Evolutionary conservation across 1,140 invertebrate genomes (phyloP), one percentile per base, ranked within the genome.

Genomic region (Coenobita brevimanus): DNA sequence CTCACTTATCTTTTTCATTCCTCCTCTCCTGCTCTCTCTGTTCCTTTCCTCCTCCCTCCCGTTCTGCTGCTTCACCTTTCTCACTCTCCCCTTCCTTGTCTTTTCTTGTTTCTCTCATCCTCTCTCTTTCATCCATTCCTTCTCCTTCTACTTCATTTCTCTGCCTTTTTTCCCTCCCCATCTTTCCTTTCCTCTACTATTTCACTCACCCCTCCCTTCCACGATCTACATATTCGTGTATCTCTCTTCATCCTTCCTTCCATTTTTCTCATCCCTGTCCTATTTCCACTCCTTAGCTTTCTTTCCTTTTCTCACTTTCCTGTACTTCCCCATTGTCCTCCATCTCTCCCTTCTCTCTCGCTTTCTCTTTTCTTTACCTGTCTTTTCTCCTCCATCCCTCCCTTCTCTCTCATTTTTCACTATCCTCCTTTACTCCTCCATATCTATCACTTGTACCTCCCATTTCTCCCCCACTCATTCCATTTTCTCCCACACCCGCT

Each of bases 261-360:
- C 17, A 50, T 8, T 50, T 8, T 50, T 8, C 46, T 17, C 17
- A 50, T 6, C 46, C 46, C 46, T 50, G n/a, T n/a, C n/a, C n/a
- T n/a, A n/a, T n/a, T n/a, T n/a, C n/a, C n/a, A n/a, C n/a, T n/a
- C n/a, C n/a, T n/a, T n/a, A n/a, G n/a, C 38, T 75, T 36, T 75
- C 71, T 75, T 30, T 64, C 62, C 33, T 30, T 64, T 30, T 64
- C 62, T 64, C 62, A 24, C 62, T 64, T 30, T 64, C 62, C 33
- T 30, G n/a, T 30, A 24, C 62, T 64, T 3, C 41, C 62, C 33
- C 62, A 24, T 30, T 64, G n/a, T 64, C 62, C 33, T 30, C 33
- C 38, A 38, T 38, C 43, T 38, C n/a, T 38, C 43, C 38, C 43
- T 21, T 2, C 43, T n/a, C 43, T 76, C 43, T 76, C 43, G 27